Evolutionary conservation across 2,113 vertebrate genomes (phyloP).

Genomic region (Odontophorus gujanensis): DNA sequence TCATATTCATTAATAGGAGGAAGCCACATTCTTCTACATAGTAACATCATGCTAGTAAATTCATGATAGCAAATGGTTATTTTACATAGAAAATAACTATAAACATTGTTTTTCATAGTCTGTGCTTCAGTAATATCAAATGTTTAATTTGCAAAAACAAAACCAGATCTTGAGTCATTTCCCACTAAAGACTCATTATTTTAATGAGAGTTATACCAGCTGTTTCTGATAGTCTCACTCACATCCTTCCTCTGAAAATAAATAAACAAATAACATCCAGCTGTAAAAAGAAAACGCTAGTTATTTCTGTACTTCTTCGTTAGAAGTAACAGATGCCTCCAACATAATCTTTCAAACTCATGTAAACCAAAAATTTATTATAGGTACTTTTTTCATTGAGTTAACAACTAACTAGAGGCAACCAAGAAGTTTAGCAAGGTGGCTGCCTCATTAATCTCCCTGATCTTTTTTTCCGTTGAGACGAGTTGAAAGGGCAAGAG

Average conservation of each 20-base stretch:
- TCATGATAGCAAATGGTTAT: not conserved
- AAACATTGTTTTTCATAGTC: not conserved
- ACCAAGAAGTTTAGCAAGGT: not conserved
- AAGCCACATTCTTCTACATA: not conserved
- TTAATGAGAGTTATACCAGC: not conserved
- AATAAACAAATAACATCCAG: not conserved
- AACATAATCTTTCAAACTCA: not conserved
- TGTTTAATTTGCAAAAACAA: not conserved
- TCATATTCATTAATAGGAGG: not conserved
- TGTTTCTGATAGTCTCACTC: not conserved
- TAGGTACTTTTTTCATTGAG: fast-evolving
- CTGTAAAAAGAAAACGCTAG: not conserved
- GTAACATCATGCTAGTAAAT: not conserved
- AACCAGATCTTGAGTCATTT: fast-evolving
- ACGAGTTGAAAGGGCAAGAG: not conserved
- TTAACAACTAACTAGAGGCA: not conserved
- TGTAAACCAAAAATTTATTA: not conserved
- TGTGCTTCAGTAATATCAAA: not conserved
- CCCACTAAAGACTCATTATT: not conserved
- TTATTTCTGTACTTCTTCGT: not conserved
- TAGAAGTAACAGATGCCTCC: not conserved
- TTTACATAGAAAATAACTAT: not conserved
- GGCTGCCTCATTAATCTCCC: not conserved
- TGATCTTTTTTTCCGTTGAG: not conserved
- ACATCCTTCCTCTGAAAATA: fast-evolving